Conservation (phyloP, 2,888 invertebrate genomes). For the Xanthia icteritia region DNA sequence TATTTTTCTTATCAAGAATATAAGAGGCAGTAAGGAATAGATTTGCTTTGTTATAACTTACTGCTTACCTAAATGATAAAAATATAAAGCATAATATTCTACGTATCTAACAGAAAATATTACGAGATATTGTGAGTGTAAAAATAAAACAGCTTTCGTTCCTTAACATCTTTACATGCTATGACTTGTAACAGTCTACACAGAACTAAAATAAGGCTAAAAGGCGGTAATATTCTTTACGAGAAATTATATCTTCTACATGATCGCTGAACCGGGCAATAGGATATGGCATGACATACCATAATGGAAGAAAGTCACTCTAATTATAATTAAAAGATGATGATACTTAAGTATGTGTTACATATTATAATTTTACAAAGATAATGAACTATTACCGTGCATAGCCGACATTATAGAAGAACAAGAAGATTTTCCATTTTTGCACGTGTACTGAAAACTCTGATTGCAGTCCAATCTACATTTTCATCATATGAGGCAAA, state of each 20-base stretch:
- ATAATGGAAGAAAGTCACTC: too few relatives aligned
- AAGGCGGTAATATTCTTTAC: too few relatives aligned
- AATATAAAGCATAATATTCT: background rate
- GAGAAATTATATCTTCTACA: too few relatives aligned
- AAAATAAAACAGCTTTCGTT: background rate
- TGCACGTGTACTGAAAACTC: background rate
- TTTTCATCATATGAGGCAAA: constrained; percentile 14
- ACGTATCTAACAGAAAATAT: background rate
- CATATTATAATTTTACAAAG: background rate
- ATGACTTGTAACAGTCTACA: background rate
- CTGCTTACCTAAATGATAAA: background rate
- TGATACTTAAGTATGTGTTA: too few relatives aligned
- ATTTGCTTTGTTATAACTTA: background rate
- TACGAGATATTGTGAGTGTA: background rate
- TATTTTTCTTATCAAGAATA: background rate
- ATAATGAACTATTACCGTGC: background rate
- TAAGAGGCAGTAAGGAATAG: background rate
- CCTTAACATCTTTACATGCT: too few relatives aligned
- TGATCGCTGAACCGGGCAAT: too few relatives aligned
- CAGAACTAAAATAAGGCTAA: too few relatives aligned
- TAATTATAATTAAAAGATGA: too few relatives aligned
- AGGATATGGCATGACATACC: too few relatives aligned
- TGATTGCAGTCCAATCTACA: constrained; percentile 38
- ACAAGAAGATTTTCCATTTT: too few relatives aligned
- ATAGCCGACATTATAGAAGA: background rate